Conservation (phyloP, 2,113 vertebrate genomes). For the Indri indri region DNA sequence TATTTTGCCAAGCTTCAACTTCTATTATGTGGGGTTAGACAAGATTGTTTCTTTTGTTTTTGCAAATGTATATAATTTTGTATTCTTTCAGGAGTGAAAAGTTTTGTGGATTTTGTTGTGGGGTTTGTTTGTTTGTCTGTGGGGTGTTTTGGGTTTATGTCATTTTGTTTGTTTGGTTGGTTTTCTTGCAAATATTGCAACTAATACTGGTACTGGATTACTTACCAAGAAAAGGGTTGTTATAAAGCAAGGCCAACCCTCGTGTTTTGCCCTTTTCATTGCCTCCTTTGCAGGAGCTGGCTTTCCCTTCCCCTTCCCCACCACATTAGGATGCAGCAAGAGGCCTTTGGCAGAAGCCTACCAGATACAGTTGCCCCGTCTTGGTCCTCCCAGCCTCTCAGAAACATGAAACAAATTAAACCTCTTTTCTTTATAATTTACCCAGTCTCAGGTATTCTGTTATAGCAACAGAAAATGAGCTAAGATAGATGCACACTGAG, state of each 20-base stretch:
- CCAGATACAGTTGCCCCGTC: background rate
- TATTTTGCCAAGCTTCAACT: background rate
- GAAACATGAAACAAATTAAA: background rate
- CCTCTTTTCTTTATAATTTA: background rate
- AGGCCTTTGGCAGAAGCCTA: background rate
- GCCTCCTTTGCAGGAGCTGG: background rate
- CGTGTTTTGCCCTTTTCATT: background rate
- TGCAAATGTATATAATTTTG: background rate
- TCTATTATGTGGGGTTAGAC: background rate
- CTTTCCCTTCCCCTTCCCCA: background rate
- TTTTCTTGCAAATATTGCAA: background rate
- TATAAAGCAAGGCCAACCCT: background rate
- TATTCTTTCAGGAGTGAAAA: background rate
- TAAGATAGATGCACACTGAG: background rate
- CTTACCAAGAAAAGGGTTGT: too few species aligned
- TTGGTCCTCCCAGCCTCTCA: background rate
- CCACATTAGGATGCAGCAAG: background rate
- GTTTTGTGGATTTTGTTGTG: too few species aligned
- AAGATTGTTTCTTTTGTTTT: background rate
- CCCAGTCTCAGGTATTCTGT: background rate
- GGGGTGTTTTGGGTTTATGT: background rate
- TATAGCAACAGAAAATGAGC: background rate
- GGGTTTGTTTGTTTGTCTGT: background rate
- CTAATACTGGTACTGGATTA: too few species aligned
- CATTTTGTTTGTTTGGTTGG: background rate